Base-by-base conservation (phyloP, 1,140 invertebrate species). In the Zeugodacus cucurbitae region DNA sequence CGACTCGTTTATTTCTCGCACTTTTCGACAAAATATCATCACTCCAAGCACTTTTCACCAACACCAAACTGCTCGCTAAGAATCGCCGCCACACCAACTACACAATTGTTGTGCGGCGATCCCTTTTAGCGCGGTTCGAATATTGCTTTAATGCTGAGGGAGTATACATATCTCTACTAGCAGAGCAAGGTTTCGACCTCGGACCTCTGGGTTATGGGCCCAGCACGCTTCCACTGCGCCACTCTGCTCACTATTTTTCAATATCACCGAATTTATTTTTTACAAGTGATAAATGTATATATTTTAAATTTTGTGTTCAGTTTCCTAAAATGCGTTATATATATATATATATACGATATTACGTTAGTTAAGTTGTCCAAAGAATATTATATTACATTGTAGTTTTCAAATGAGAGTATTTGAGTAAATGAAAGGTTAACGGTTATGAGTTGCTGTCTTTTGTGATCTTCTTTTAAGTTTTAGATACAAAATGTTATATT, bases 181-280 rank as follows among this genome's bases (percentile, higher is more conserved):
- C 96, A 97, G 96, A 97, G 95, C 96, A 96, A 97, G 96, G 96
- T 97, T 97, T 97, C 97, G 97, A 98, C 96, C 96, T 97, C 97
- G 96, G 97, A 98, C 97, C 97, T 98, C 97, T 98, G 97, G 97
- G 97, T 98, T 98, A 98, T 98, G 97, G 97, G 97, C 97, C 97
- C 97, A 98, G 97, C 97, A 97, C 97, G 97, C 97, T 98, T 97
- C 97, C 97, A 97, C 97, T 98, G 97, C 97, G 97, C 97, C 97
- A 98, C 97, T 97, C 97, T 98, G 97, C 96, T 96, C 62, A 7
- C 37, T 41, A 2, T 62, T 62, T n/a, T 6, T 26, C 57, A 58
- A 58, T 17, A 10, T 11, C 57, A 10, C 3, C 5, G 14, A 22
- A 58, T 58, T 58, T 58, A 14, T 14, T 58, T 58, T 5, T 58